Percentiles rank a stretch among this genome's conserved stretches.
Evolutionary conservation across 2,888 invertebrate species (phyloP).

Genomic region (Netelia melanura): DNA sequence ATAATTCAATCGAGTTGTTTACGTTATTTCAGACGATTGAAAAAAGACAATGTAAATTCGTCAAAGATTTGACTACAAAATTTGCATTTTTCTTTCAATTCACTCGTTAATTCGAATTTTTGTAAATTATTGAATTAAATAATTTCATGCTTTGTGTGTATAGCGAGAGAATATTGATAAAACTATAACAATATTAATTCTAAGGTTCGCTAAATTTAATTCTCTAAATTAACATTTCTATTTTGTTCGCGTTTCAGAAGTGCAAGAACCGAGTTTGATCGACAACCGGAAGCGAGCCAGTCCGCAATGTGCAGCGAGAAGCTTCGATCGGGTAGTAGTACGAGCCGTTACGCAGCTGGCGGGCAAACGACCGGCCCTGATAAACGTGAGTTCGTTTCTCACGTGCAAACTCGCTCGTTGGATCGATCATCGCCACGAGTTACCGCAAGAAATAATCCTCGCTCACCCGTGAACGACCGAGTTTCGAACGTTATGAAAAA

Average conservation of each 20-base stretch:
- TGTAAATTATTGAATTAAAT: too few species aligned
- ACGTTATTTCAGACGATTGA: too few species aligned
- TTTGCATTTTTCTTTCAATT: too few species aligned
- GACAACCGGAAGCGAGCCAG: conserved; percentile 46
- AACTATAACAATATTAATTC: neutral
- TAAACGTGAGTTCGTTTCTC: conserved; percentile 65
- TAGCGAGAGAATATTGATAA: neutral
- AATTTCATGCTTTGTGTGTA: too few species aligned
- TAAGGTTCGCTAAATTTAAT: neutral
- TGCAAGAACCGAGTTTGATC: conserved; percentile 24
- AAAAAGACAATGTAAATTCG: too few species aligned
- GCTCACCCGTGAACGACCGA: conserved; percentile 47
- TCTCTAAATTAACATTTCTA: neutral
- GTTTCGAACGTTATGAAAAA: conserved; percentile 41
- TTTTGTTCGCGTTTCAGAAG: conserved; percentile 56
- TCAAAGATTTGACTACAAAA: too few species aligned
- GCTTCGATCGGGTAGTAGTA: conserved; percentile 47
- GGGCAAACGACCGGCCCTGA: conserved; percentile 62
- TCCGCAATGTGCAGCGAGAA: conserved; percentile 34
- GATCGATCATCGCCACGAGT: conserved; percentile 65
- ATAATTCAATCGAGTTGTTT: too few species aligned
- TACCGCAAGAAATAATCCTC: conserved; percentile 33
- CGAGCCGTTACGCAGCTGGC: conserved; percentile 63
- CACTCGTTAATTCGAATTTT: too few species aligned
- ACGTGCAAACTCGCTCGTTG: conserved; percentile 62